Conservation (phyloP, 2,888 invertebrate genomes). For the Sarcophaga carnaria region DNA sequence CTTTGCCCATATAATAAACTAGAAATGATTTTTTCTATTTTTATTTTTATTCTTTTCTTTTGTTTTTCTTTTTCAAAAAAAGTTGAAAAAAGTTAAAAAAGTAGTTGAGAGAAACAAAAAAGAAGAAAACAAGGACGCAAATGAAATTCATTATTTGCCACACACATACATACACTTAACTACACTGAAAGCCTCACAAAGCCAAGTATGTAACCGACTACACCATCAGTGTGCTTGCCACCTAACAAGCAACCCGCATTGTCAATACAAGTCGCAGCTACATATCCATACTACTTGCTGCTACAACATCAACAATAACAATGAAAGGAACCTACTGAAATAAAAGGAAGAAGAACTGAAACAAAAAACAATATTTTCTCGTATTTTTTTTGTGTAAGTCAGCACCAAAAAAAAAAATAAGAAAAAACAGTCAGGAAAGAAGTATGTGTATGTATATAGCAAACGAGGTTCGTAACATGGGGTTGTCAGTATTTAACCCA, state of each 20-base stretch:
- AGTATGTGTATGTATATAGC: constrained; percentile 43
- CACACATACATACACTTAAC: neutral
- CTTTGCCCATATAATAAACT: constrained; percentile 28
- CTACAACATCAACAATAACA: constrained; percentile 31
- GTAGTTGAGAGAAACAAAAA: neutral
- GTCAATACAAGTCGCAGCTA: constrained; percentile 53
- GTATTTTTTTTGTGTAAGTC: neutral
- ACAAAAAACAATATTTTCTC: constrained; percentile 22
- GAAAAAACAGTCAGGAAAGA: neutral
- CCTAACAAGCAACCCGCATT: constrained; percentile 70
- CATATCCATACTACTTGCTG: constrained; percentile 20
- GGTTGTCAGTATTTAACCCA: constrained; percentile 81
- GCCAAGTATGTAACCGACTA: neutral
- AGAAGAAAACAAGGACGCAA: constrained; percentile 60
- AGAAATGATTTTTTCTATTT: neutral
- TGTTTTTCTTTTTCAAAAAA: constrained; percentile 19
- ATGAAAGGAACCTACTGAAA: constrained; percentile 7
- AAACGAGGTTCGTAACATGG: constrained; percentile 79
- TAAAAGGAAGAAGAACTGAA: constrained; percentile 25
- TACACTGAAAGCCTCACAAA: neutral
- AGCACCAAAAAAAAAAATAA: constrained; percentile 21
- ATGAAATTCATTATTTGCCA: constrained; percentile 61
- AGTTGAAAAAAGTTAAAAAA: neutral
- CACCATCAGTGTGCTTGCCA: neutral
- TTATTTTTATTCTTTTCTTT: neutral